Percentiles rank a stretch among this genome's conserved stretches.
phyloP scores from a whole-genome alignment of 2,113 vertebrate genomes.

The Condylura cristata region DNA sequence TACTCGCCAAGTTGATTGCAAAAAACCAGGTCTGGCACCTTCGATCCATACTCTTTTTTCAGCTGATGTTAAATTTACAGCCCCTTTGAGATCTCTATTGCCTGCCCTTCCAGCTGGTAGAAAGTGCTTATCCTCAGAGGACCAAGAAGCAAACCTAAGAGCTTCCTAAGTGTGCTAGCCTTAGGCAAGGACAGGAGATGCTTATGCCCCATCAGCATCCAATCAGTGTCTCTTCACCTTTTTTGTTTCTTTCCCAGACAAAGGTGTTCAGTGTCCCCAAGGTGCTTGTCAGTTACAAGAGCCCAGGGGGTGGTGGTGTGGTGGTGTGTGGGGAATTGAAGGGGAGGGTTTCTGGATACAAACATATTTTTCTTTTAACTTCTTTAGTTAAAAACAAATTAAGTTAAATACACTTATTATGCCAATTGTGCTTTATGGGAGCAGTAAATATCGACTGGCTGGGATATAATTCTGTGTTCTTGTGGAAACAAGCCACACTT shows the following conservation, averaged over 20 bases:
- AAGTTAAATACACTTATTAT: background rate
- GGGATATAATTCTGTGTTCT: background rate
- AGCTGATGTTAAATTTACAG: background rate
- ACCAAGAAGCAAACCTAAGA: background rate
- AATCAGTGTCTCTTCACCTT: background rate
- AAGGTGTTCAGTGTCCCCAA: background rate
- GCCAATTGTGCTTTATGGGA: background rate
- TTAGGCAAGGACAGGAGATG: background rate
- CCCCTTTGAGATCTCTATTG: background rate
- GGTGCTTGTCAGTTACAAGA: too few relatives aligned
- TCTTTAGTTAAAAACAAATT: slow-evolving; percentile 24
- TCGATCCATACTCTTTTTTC: background rate
- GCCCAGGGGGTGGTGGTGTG: too few relatives aligned
- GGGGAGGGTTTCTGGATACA: background rate
- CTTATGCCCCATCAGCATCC: background rate
- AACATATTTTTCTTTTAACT: background rate
- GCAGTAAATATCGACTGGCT: background rate
- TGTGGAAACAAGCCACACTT: background rate
- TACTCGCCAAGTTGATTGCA: background rate
- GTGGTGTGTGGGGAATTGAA: background rate
- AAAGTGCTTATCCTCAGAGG: background rate
- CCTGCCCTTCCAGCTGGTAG: background rate
- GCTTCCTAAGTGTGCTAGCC: background rate
- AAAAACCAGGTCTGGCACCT: slow-evolving; percentile 62
- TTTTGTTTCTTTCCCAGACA: background rate